Evolutionary conservation across 2,888 invertebrate genomes (phyloP), one percentile per base, ranked within the genome.

Genomic region (Lymantria monacha): DNA sequence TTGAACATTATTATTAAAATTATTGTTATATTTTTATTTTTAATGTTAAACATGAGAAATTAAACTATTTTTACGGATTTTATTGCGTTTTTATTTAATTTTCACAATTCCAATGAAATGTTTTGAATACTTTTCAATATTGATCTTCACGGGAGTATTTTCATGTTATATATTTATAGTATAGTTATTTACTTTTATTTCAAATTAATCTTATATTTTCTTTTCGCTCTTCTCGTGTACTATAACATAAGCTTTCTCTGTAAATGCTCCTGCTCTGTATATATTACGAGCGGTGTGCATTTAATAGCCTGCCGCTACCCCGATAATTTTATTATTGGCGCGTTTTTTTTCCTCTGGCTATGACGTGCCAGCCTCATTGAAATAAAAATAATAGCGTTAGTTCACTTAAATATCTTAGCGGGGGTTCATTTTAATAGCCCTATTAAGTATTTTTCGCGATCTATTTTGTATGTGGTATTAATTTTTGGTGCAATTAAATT

Each of bases 271-370:
- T 70, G 72, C 71, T 69, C 74, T 73, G 79, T 82, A 85, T 87
- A 88, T 88, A 85, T 85, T 85, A 87, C 84, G 80, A 78, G 76
- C 84, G 83, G 87, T 80, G 89, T 90, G 90, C 88, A 79, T 85
- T 88, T 89, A 89, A 90, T 87, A 83, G 89, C 84, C 69, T 74
- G 74, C 76, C 79, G 83, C 87, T 82, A 79, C 79, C 76, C 82
- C 85, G 85, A 89, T 89, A 90, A 89, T 90, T 89, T 89, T 87
- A 89, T 90, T 89, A 90, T 87, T 82, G 84, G 84, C 70, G 81
- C 69, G 72, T 5, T 22, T 82, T 87, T 87, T 84, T 83, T 70
- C 65, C 57, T 65, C 66, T 84, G 83, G 64, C 74, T 76, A 77
- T 82, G 87, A 86, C 85, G 82, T 74, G 71, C 70, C 59, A 59